Base-by-base conservation (phyloP, 64 coral and sea anemone genomes). In the Actinia tenebrosa region DNA sequence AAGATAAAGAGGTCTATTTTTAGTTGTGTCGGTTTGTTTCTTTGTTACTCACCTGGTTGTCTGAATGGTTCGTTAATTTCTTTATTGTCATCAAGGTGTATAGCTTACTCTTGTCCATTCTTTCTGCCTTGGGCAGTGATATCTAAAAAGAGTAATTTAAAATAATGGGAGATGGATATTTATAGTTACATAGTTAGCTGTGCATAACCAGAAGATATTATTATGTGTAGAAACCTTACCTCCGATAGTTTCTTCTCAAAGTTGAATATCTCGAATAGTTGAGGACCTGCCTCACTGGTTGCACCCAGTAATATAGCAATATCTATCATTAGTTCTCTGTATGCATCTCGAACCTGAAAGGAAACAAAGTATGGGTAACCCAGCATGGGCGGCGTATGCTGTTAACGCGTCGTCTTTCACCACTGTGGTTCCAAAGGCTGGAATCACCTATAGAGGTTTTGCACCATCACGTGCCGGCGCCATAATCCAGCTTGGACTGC, bases 51-150 rank as follows among this genome's bases (percentile, higher is more conserved):
- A 89, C 88, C 88, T 83, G 44, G 54, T 19, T 53, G 62, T 26
- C 16, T 84, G 88, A 64, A 56, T 84, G 17, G 13, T 52, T 42
- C 22, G 62, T 61, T 20, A 89, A 83, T 84, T 84, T 22, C 72
- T 84, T 84, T 0, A 89, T 69, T 16, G 61, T 89, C 88, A 84
- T 75, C 84, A 89, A 16, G n/a, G 84, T 89, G 53, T 89, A 89
- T 18, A 84, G n/a, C 54, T 89, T 89, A 27, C n/a, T 89, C 69
- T 68, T 68, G 66, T 89, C 81, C 37, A 55, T 53, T 10, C 0
- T 53, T 53, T 81, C 79, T 53, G 43, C 79, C 50, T 45, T 53
- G 18, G 79, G 79, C 6, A 81, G 79, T 10, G 88, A 89, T 59
- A 89, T 18, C 88, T 89, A 23, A 14, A 46, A 47, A 37, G 22